Conservation (phyloP, 1,140 invertebrate genomes). For the Drosophila ambigua region DNA sequence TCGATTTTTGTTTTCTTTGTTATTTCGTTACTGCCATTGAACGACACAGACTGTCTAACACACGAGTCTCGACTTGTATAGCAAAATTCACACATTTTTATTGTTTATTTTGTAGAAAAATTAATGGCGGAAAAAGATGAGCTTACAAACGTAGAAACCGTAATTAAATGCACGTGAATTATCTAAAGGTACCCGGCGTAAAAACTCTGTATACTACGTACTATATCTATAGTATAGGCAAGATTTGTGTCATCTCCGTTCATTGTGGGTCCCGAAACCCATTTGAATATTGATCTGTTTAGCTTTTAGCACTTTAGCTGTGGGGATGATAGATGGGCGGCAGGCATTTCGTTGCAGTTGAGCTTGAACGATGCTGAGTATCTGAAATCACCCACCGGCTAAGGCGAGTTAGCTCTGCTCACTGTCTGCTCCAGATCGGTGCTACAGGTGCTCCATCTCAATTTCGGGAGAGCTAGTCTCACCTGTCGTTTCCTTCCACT, state of each 20-base stretch:
- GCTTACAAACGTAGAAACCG: slow-evolving; percentile 54
- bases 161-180: slow-evolving; percentile 71
- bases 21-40: not conserved
- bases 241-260: slow-evolving; percentile 2
- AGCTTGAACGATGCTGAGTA: slow-evolving; percentile 35
- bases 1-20: slow-evolving; percentile 48
- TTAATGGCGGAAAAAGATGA: slow-evolving; percentile 29
- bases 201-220: slow-evolving; percentile 23
- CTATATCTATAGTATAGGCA: slow-evolving; percentile 11
- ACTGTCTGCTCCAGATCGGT: not conserved
- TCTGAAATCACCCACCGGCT: slow-evolving; percentile 11
- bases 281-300: slow-evolving; percentile 7
- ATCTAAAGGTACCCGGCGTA: slow-evolving; percentile 23
- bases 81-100: slow-evolving; percentile 49
- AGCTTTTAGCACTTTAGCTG: slow-evolving; percentile 4
- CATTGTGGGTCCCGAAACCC: not conserved
- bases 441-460: slow-evolving; percentile 69
- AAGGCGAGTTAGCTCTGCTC: not conserved
- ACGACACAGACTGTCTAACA: slow-evolving; percentile 5
- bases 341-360: not conserved
- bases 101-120: slow-evolving; percentile 29
- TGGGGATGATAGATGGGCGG: slow-evolving; percentile 16
- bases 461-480: slow-evolving; percentile 29
- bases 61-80: slow-evolving; percentile 19
- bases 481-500: slow-evolving; percentile 31